Conservation (phyloP, 1,140 invertebrate species). For the Hycleus cichorii region DNA sequence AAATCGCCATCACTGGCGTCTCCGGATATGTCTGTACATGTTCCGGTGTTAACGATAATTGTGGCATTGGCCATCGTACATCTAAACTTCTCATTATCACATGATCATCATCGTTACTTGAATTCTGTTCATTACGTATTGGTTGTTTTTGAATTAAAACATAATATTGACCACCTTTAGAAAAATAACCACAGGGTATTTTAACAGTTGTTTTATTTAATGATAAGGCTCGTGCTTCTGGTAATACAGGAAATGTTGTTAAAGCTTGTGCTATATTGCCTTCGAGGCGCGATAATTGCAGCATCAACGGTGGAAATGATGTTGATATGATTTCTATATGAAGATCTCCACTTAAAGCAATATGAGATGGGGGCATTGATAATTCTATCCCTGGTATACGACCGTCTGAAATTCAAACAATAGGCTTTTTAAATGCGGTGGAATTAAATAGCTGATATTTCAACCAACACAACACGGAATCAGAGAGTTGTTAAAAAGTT, state of each 20-base stretch:
- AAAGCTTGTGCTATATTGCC: constrained; percentile 32
- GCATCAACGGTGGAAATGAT: constrained; percentile 31
- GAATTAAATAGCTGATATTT: too few species aligned
- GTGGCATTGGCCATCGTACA: constrained; percentile 69
- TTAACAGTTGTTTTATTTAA: constrained; percentile 44
- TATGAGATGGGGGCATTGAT: constrained; percentile 50
- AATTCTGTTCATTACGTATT: constrained; percentile 22
- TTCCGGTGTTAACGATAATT: constrained; percentile 61
- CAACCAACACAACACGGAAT: too few species aligned
- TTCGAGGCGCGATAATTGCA: constrained; percentile 43
- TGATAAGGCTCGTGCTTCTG: constrained; percentile 31
- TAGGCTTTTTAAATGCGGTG: background rate
- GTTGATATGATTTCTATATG: constrained; percentile 47
- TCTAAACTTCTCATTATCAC: constrained; percentile 56
- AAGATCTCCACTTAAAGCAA: constrained; percentile 58
- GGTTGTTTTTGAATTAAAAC: constrained; percentile 41
- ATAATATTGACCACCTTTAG: constrained; percentile 53
- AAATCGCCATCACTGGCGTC: constrained; percentile 57
- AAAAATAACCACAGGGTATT: constrained; percentile 62
- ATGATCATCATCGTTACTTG: constrained; percentile 4
- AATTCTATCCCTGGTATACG: constrained; percentile 41
- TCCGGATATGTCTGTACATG: constrained; percentile 71
- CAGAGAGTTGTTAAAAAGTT: too few species aligned
- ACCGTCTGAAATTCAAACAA: constrained; percentile 32
- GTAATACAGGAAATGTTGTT: constrained; percentile 37